Base-by-base conservation (phyloP, 92 coral and sea anemone species). In the Galaxea fascicularis region DNA sequence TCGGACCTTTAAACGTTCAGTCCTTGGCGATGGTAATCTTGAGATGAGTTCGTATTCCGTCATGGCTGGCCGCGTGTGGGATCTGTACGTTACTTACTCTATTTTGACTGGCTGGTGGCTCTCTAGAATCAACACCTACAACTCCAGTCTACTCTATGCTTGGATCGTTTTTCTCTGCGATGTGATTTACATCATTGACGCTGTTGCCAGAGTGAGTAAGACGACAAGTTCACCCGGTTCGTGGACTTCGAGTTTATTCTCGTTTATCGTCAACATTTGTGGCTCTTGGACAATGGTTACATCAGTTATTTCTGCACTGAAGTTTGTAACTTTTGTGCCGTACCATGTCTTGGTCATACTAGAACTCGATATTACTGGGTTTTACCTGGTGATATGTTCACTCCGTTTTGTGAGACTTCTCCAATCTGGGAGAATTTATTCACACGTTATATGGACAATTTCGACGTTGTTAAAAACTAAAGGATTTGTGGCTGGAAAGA, bases 101-200 rank as follows among this genome's bases (percentile, higher is more conserved):
- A 79, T 85, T 74, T 54, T 89, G 64, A 86, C 82, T 18, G 92
- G 92, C 21, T 84, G 89, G 77, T 74, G 86, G 52, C 76, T 89
- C 0, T 69, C 85, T 63, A 71, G 70, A 21, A 54, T 89, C 66
- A 89, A 84, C 70, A 64, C 71, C 12, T 51, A 74, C 77, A 64
- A 80, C 68, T 65, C 66, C 31, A 71, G 83, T 29, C 74, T 89
- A 29, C 46, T 86, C 10, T 71, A 71, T 3, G 89, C 89, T 4
- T 82, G 87, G 76, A 74, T 86, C 20, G 78, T 89, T 16, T 89
- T 79, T 65, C 46, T 89, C 20, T 89, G 92, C 24, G 92, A 89
- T 74, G 28, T 85, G 73, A 71, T 85, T 11, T 89, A 78, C 17
- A 65, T 79, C 18, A 65, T 85, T 29, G 89, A 89, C 79, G 89